Conservation (phyloP, 2,888 invertebrate genomes). For the Hemistola chrysoprasaria region DNA sequence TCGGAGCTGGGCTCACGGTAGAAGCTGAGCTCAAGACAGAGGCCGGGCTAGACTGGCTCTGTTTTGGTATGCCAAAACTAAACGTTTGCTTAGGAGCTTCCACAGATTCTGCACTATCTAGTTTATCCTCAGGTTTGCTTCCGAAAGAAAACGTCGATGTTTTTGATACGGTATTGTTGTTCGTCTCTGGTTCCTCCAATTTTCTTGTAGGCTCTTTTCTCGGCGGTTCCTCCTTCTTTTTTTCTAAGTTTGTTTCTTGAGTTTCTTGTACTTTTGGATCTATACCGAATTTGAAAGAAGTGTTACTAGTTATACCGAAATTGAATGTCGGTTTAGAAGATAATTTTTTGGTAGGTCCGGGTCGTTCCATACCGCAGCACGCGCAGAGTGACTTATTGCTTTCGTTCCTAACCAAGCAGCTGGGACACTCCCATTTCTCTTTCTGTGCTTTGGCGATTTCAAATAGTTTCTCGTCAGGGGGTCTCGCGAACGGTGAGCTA, state of each 20-base stretch:
- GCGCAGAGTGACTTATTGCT: constrained; percentile 46
- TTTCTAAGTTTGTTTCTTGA: constrained; percentile 38
- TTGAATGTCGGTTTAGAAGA: constrained; percentile 10
- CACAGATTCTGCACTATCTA: constrained; percentile 20
- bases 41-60: no score
- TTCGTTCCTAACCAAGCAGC: constrained; percentile 60
- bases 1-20: no score
- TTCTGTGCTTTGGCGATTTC: constrained; percentile 45
- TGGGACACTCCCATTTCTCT: constrained; percentile 59
- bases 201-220: constrained; percentile 24
- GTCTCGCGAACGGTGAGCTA: constrained; percentile 4
- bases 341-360: constrained; percentile 12
- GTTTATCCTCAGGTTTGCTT: constrained; percentile 36
- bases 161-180: constrained; percentile 57
- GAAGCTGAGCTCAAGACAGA: no score
- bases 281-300: constrained; percentile 59
- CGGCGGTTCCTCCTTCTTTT: constrained; percentile 26
- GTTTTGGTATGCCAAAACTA: constrained; percentile 57
- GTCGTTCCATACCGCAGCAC: constrained; percentile 55
- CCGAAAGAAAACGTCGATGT: constrained; percentile 47
- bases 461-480: constrained; percentile 35
- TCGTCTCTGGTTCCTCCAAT: constrained; percentile 52
- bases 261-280: constrained; percentile 45
- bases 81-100: constrained; percentile 45
- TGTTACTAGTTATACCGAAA: constrained; percentile 12